Evolutionary conservation across 2,113 vertebrate genomes (phyloP), one percentile per base, ranked within the genome.

Genomic region (Euleptes europaea): DNA sequence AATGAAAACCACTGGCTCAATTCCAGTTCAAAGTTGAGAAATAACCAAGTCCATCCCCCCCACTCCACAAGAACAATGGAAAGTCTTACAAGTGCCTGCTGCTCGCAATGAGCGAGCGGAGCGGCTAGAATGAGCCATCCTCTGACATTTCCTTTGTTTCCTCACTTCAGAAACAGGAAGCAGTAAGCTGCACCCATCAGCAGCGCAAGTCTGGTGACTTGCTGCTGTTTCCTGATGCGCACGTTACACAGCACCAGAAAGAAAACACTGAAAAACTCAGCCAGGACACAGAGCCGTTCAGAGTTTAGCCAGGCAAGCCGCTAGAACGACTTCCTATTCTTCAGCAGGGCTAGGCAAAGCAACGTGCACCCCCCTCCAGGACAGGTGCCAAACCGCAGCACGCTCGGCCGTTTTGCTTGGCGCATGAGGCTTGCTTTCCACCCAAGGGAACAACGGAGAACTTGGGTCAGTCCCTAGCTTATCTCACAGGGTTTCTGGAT

Each of bases 131-230:
- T 11, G 9, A 84, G 88, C 63, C 26, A 86, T 51, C 84, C 54
- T 65, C 49, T 74, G 60, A 78, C 15, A 33, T 67, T 92, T 86
- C 92, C 87, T 93, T 88, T 87, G 71, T 81, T 94, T 79, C 86
- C 89, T 78, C 80, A n/a, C 74, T 83, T 85, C 85, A 76, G 88
- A 4, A 86, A 84, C 78, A 96, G 94, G 91, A 95, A 96, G 88
- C 72, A 86, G 91, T 84, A 82, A 92, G 80, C 81, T 78, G 82
- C 93, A 90, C 49, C 35, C 17, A 12, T n/a, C 85, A 13, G 78
- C 28, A 66, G 78, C 38, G 17, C 70, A 51, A 86, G 85, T 76
- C 78, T 80, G 84, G 76, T 82, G 79, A 89, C 86, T 87, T 3
- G 91, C 73, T 81, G 75, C 88, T 88, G 75, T 90, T 96, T 96